Percentiles rank a stretch among this genome's conserved stretches.
These are phyloP conservation scores for Conops quadrifasciatus DNA, from an alignment of 2,888 invertebrate species.

Conservation along the genomic window DNA sequence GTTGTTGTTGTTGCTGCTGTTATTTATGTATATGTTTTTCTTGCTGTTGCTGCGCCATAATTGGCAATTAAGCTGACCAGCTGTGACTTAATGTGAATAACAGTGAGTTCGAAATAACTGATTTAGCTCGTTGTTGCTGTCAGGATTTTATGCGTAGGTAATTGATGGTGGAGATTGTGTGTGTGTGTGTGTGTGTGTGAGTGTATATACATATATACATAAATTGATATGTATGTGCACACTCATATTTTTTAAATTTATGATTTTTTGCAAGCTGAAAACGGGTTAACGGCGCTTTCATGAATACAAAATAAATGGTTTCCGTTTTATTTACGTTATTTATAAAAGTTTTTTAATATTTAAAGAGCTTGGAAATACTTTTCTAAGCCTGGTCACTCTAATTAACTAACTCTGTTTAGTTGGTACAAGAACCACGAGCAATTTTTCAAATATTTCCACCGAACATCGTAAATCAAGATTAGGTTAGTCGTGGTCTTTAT, in stretches of 20 bases:
- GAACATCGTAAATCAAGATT: slow-evolving; percentile 21
- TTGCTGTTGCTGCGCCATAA: slow-evolving; percentile 8
- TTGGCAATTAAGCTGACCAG: slow-evolving; percentile 29
- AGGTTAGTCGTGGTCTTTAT: background rate
- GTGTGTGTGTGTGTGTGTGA: background rate
- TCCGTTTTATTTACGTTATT: no score
- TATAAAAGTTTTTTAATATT: no score
- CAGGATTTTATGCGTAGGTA: background rate
- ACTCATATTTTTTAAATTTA: background rate
- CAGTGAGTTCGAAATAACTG: slow-evolving; percentile 21
- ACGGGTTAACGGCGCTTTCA: no score
- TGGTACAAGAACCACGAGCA: slow-evolving; percentile 39
- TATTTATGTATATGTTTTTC: background rate
- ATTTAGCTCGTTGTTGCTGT: slow-evolving; percentile 19
- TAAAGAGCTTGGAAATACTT: no score
- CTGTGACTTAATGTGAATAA: slow-evolving; percentile 26
- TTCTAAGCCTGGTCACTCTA: no score
- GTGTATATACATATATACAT: background rate
- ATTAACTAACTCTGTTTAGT: no score
- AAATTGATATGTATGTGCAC: background rate
- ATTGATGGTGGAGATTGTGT: background rate
- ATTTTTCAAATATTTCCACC: slow-evolving; percentile 59
- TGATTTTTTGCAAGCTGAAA: no score
- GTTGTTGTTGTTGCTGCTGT: background rate
- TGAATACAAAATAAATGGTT: no score